Percentiles rank a stretch among this genome's conserved stretches.
phyloP scores from a whole-genome alignment of 2,113 vertebrate genomes.

The Clarias magur region DNA sequence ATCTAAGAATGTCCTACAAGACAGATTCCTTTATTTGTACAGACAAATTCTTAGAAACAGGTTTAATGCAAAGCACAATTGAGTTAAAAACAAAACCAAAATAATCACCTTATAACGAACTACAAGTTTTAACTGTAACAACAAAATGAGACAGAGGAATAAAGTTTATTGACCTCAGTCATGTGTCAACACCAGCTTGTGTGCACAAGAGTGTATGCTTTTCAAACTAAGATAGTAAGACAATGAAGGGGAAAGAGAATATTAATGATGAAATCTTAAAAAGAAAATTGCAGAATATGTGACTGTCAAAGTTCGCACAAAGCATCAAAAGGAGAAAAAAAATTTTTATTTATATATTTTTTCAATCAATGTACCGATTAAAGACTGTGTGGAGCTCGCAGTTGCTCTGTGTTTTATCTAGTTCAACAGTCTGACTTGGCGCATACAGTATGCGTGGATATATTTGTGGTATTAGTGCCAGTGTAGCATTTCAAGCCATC shows the following conservation, averaged over 20 bases:
- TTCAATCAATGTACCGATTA: not conserved
- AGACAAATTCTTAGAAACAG: not conserved
- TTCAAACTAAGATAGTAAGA: not conserved
- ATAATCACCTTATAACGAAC: not conserved
- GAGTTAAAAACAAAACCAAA: not conserved
- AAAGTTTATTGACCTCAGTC: conserved; percentile 20
- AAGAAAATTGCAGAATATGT: too few relatives aligned
- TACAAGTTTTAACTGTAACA: conserved; percentile 1
- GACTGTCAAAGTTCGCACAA: not conserved
- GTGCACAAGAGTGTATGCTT: not conserved
- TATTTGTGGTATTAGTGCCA: not conserved
- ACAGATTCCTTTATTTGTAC: too few relatives aligned
- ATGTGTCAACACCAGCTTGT: not conserved
- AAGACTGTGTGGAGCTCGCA: not conserved
- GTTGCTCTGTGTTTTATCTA: not conserved
- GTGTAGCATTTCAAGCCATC: not conserved
- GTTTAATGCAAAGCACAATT: not conserved
- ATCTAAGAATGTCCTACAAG: not conserved
- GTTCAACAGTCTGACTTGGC: not conserved
- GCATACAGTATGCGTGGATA: not conserved
- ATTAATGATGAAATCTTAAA: too few relatives aligned
- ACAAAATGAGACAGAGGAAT: not conserved
- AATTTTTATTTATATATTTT: not conserved
- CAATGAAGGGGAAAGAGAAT: not conserved
- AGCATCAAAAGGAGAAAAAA: not conserved